Conservation (phyloP, 1,140 invertebrate genomes). For the Acyrthosiphon pisum region DNA sequence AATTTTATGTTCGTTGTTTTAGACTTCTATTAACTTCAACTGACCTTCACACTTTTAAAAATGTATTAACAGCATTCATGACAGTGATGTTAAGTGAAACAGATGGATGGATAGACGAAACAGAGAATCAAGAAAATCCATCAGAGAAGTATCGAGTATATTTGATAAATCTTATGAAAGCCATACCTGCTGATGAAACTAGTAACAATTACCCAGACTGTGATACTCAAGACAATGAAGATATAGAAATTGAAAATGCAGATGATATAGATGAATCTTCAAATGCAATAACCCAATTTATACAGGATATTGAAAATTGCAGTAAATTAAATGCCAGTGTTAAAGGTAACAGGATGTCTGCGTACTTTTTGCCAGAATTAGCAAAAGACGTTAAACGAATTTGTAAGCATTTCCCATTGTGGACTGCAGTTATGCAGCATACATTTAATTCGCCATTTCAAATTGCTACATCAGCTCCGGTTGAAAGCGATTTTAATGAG, state of each 20-base stretch:
- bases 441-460: not conserved
- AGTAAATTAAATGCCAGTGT: not conserved
- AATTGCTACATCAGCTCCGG: not conserved
- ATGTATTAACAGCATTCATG: not conserved
- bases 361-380: constrained; percentile 14
- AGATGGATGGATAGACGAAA: constrained; percentile 5
- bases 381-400: constrained; percentile 11
- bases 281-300: not conserved
- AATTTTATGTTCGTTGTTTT: constrained; percentile 1
- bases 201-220: not conserved
- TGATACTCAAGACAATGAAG: not conserved
- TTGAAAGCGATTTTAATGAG: constrained; percentile 19
- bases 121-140: not conserved
- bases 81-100: not conserved
- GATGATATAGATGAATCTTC: not conserved
- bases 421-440: not conserved
- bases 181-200: not conserved
- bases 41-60: not conserved
- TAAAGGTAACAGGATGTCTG: not conserved
- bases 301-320: not conserved
- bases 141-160: not conserved
- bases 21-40: not conserved
- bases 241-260: not conserved
- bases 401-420: constrained; percentile 23
- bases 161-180: constrained; percentile 17